Base-by-base conservation (phyloP, 2,797 vertebrate species). In the Rhinoraja longicauda region DNA sequence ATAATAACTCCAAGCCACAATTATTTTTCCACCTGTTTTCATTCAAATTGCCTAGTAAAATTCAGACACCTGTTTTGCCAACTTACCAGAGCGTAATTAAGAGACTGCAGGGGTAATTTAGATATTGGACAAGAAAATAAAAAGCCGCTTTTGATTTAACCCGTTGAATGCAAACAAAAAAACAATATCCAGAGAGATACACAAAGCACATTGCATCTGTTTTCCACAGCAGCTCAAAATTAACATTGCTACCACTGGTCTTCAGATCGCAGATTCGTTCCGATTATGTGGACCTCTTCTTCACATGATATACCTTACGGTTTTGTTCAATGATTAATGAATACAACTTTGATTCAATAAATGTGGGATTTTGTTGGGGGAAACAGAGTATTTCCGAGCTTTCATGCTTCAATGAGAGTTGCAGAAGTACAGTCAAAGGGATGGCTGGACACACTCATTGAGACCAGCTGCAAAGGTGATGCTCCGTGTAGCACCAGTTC, bases 1-100 rank as follows among this genome's bases (percentile, higher is more conserved):
- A 67, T 67, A 88, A 88, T 67, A 67, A 32, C 7, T 9, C 84
- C 59, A 8, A 17, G 1, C 59, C n/a, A 17, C 59, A 67, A 88
- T 67, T 88, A 88, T 21, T 88, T 86, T 67, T 64, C 59, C 84
- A 88, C n/a, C 62, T 67, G 62, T 36, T 88, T 88, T 67, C 84
- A 67, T 64, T 67, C 59, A 64, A 88, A 3, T 21, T 26, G 8
- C 45, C 9, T 12, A 57, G 9, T 88, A 32, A 88, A 88, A 36
- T 88, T 88, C 62, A 67, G n/a, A 36, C n/a, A 36, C 84, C n/a
- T n/a, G 59, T 15, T 86, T 59, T 86, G 82, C 13, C 13, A 57
- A 62, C 4, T 67, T 19, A 67, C n/a, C 32, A 88, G 59, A 67
- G n/a, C 59, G 21, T 32, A 36, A 19, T 67, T 88, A 0, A 21